These are phyloP conservation scores for Sialis lutaria DNA, from an alignment of 2,888 invertebrate genomes.

Conservation along the genomic window DNA sequence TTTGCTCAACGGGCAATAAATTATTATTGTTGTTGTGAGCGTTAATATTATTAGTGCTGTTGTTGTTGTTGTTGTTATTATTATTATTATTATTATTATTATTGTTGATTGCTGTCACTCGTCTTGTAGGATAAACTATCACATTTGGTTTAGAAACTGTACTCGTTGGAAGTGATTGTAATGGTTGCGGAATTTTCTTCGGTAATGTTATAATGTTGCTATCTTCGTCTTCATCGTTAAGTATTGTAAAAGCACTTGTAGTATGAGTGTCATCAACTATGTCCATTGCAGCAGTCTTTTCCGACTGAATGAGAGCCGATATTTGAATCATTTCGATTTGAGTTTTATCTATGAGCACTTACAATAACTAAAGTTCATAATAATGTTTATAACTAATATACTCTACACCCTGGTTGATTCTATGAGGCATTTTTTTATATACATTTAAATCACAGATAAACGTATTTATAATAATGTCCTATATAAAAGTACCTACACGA, in stretches of 20 bases:
- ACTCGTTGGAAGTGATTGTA: slow-evolving; percentile 20
- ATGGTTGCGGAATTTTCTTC: background rate
- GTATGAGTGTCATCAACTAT: slow-evolving; percentile 18
- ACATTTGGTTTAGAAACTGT: slow-evolving; percentile 30
- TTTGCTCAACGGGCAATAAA: slow-evolving; percentile 16
- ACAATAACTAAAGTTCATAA: no score
- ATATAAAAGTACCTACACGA: no score
- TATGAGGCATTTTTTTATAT: no score
- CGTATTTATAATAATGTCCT: no score
- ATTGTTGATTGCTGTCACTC: slow-evolving; percentile 13
- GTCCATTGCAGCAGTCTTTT: slow-evolving; percentile 13
- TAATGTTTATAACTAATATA: no score
- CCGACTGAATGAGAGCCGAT: no score
- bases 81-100: no score
- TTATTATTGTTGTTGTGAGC: slow-evolving; percentile 12
- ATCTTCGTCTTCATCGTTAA: slow-evolving; percentile 21
- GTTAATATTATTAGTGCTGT: background rate
- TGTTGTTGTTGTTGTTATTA: no score
- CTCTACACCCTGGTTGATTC: no score
- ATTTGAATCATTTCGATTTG: no score
- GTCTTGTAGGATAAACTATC: slow-evolving; percentile 33
- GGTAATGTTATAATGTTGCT: background rate
- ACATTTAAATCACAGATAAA: no score
- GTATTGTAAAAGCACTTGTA: slow-evolving; percentile 22
- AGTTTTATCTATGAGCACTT: no score